Percentiles rank a stretch among this genome's conserved stretches.
phyloP scores from a whole-genome alignment of 2,888 invertebrate genomes.

The Leucophenga maculata region DNA sequence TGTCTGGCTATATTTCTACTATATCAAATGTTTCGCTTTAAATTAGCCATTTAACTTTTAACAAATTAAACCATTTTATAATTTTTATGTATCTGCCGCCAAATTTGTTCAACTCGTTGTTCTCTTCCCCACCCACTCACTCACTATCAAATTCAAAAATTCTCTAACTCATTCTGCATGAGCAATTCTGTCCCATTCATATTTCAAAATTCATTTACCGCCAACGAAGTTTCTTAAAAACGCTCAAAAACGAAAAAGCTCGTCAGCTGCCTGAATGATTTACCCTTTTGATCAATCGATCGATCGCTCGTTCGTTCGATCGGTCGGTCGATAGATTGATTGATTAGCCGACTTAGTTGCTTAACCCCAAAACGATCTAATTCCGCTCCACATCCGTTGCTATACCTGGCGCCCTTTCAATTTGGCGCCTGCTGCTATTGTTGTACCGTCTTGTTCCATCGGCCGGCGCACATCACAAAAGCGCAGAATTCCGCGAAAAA shows the following conservation, averaged over 20 bases:
- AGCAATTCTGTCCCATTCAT: background rate
- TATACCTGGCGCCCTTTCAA: background rate
- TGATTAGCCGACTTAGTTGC: conserved; percentile 12
- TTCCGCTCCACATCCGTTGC: background rate
- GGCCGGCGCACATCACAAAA: conserved; percentile 63
- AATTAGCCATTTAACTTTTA: no score
- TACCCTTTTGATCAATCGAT: conserved; percentile 1
- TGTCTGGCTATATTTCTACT: no score
- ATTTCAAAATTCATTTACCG: background rate
- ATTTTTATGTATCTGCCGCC: no score
- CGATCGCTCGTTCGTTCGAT: no score
- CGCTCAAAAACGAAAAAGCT: background rate
- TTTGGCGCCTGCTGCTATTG: background rate
- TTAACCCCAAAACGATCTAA: background rate
- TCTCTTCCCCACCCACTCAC: no score
- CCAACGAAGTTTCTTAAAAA: conserved; percentile 10
- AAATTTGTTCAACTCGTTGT: no score
- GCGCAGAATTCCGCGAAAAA: conserved; percentile 56
- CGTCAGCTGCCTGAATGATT: conserved; percentile 9
- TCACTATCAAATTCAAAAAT: no score
- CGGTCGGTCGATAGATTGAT: conserved; percentile 17
- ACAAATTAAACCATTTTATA: no score
- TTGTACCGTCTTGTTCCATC: conserved; percentile 30
- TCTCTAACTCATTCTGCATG: no score
- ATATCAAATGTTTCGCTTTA: no score